Percentiles rank a stretch among this genome's conserved stretches.
These are phyloP conservation scores for Zaprionus inermis DNA, from an alignment of 1,140 invertebrate species.

Conservation along the genomic window DNA sequence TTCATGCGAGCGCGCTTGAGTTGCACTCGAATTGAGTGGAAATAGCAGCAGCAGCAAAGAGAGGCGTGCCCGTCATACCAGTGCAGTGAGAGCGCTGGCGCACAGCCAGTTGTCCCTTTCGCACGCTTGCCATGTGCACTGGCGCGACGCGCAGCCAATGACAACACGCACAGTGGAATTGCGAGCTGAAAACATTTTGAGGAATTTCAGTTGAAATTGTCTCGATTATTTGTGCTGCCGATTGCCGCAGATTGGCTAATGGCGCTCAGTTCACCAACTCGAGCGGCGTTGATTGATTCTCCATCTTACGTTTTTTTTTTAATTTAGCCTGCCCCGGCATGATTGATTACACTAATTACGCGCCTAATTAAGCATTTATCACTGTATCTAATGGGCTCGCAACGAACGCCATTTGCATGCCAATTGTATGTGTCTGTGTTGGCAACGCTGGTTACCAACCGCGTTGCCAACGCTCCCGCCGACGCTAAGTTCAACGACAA, in stretches of 20 bases:
- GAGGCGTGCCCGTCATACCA: slow-evolving; percentile 46
- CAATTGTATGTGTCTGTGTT: slow-evolving; percentile 24
- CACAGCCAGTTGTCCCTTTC: slow-evolving; percentile 28
- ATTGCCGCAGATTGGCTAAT: slow-evolving; percentile 49
- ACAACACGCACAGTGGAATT: slow-evolving; percentile 17
- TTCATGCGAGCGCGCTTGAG: slow-evolving; percentile 36
- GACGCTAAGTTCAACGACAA: slow-evolving; percentile 13
- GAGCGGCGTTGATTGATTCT: slow-evolving; percentile 61
- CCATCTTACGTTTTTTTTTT: slow-evolving; percentile 35
- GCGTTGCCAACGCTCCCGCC: neutral
- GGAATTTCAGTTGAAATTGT: slow-evolving; percentile 27
- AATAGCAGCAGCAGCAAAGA: slow-evolving; percentile 19
- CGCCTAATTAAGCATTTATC: slow-evolving; percentile 81
- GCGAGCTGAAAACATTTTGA: slow-evolving; percentile 16
- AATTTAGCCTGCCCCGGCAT: slow-evolving; percentile 30
- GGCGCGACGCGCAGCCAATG: slow-evolving; percentile 1
- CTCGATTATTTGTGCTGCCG: slow-evolving; percentile 10
- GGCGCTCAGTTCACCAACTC: slow-evolving; percentile 15
- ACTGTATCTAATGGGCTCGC: slow-evolving; percentile 64
- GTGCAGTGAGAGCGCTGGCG: neutral
- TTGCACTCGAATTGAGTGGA: slow-evolving; percentile 48
- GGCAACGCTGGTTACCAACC: neutral
- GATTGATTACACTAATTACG: slow-evolving; percentile 81
- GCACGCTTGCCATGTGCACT: slow-evolving; percentile 1
- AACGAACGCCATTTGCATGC: slow-evolving; percentile 51